Conservation (phyloP, 1,140 invertebrate species). For the Plodia interpunctella region DNA sequence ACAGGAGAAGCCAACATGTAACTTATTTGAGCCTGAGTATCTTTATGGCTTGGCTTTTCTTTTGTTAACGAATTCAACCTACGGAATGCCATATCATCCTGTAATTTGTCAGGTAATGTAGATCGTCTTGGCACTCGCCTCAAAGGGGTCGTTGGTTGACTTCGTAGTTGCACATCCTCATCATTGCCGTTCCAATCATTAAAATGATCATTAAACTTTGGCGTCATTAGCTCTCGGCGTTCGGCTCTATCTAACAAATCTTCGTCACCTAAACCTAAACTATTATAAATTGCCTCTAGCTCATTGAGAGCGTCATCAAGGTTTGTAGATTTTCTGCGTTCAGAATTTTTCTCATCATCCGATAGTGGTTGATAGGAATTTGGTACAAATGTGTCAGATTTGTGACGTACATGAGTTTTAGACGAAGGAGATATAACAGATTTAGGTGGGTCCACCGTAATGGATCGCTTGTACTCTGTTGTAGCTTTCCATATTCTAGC, state of each 20-base stretch:
- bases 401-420: slow-evolving; percentile 65
- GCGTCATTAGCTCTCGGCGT: slow-evolving; percentile 83
- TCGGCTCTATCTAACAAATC: slow-evolving; percentile 88
- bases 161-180: slow-evolving; percentile 58
- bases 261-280: slow-evolving; percentile 87
- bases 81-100: slow-evolving; percentile 89
- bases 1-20: slow-evolving; percentile 86
- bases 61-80: slow-evolving; percentile 81
- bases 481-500: slow-evolving; percentile 67
- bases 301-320: slow-evolving; percentile 92
- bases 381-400: slow-evolving; percentile 62
- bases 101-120: slow-evolving; percentile 80
- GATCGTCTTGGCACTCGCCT: slow-evolving; percentile 54
- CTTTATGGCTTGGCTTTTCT: slow-evolving; percentile 73
- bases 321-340: slow-evolving; percentile 82
- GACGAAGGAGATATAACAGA: slow-evolving; percentile 41
- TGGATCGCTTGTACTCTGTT: slow-evolving; percentile 64
- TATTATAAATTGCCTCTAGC: slow-evolving; percentile 93
- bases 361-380: slow-evolving; percentile 52
- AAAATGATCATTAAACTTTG: slow-evolving; percentile 62
- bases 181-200: slow-evolving; percentile 74
- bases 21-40: slow-evolving; percentile 80
- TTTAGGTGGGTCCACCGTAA: slow-evolving; percentile 55
- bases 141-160: slow-evolving; percentile 64
- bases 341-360: slow-evolving; percentile 67